Evolutionary conservation across 2,113 vertebrate species (phyloP).

Genomic region (Mustelus asterias): DNA sequence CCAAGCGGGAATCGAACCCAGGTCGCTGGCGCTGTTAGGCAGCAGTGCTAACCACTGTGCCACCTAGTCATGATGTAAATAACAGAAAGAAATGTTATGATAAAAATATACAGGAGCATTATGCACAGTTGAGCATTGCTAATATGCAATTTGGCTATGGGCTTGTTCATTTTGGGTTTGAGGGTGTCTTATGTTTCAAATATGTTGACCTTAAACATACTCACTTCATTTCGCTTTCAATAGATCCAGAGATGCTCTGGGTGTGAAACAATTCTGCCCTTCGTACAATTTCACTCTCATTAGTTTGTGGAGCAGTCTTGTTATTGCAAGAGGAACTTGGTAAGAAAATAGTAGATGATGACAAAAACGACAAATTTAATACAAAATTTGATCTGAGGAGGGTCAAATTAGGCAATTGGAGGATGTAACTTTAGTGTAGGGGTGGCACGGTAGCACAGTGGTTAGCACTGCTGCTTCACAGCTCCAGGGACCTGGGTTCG

Average conservation of each 20-base stretch:
- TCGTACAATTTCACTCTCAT: not conserved
- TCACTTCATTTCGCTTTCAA: not conserved
- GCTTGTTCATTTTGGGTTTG: not conserved
- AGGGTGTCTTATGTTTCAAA: not conserved
- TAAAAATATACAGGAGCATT: not conserved
- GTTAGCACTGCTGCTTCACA: too few relatives aligned
- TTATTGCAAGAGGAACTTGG: not conserved
- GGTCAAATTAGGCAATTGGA: not conserved
- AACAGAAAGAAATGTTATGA: not conserved
- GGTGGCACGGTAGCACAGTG: too few relatives aligned
- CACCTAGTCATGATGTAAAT: not conserved
- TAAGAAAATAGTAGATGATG: not conserved
- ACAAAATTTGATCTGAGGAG: not conserved
- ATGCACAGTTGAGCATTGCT: not conserved
- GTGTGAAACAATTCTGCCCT: not conserved
- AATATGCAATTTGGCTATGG: not conserved
- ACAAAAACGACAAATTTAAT: not conserved
- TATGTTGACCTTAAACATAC: not conserved
- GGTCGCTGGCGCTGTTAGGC: too few relatives aligned
- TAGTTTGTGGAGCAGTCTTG: not conserved
- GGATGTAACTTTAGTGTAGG: not conserved
- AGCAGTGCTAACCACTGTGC: too few relatives aligned
- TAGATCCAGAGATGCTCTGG: not conserved
- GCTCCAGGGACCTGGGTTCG: too few relatives aligned
- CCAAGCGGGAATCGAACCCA: too few relatives aligned